A percentile compares a stretch with the other conserved stretches of the same genome.
phyloP scores from a whole-genome alignment of 2,888 invertebrate species.

The Lamproptera curius region DNA sequence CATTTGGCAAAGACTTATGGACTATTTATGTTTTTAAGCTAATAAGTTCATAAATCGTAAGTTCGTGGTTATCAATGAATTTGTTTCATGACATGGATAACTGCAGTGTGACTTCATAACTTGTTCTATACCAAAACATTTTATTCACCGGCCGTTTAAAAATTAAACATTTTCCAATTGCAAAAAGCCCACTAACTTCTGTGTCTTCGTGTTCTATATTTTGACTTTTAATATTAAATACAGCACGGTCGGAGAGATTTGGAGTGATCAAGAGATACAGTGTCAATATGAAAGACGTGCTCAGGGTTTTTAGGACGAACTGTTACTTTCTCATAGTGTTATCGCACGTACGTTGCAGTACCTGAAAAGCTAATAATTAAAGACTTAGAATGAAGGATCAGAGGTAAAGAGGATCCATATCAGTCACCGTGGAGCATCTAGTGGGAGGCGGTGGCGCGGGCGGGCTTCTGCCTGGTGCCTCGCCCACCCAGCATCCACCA shows the following conservation, averaged over 20 bases:
- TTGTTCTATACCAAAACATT: constrained; percentile 35
- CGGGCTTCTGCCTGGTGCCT: constrained; percentile 80
- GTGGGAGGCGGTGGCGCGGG: constrained; percentile 86
- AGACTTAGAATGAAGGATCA: constrained; percentile 50
- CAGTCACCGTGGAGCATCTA: constrained; percentile 84
- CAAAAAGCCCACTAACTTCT: not conserved
- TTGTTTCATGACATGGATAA: constrained; percentile 12
- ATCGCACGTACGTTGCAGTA: constrained; percentile 58
- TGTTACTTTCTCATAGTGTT: constrained; percentile 55
- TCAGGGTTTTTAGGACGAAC: constrained; percentile 61
- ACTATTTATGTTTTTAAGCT: not conserved
- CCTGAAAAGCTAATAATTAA: constrained; percentile 44
- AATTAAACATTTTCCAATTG: constrained; percentile 8
- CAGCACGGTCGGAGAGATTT: constrained; percentile 22
- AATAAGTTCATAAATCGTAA: not conserved
- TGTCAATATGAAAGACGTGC: constrained; percentile 57
- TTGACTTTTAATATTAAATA: constrained; percentile 20
- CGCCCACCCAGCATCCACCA: constrained; percentile 79
- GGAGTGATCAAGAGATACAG: constrained; percentile 25
- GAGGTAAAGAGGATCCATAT: constrained; percentile 44
- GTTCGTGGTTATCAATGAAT: constrained; percentile 3
- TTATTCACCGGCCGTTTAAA: constrained; percentile 13
- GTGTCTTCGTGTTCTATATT: constrained; percentile 9
- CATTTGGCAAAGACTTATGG: not conserved
- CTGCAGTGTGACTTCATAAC: constrained; percentile 45